Conservation (phyloP, 2,797 vertebrate genomes). For the Anguilla anguilla region DNA sequence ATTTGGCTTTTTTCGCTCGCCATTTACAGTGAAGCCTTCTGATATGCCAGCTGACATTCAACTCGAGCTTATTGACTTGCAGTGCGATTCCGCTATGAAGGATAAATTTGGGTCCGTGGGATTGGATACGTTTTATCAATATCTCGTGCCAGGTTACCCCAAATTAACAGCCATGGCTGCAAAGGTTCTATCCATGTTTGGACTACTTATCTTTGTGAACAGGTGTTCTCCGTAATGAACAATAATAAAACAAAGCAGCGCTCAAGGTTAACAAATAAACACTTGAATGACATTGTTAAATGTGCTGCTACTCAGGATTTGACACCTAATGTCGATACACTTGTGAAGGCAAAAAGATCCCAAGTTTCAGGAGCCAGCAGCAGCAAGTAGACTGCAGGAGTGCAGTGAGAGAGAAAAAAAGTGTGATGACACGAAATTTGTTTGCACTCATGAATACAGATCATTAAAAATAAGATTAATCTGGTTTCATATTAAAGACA, state of each 20-base stretch:
- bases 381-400: background rate
- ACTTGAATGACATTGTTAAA: background rate
- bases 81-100: too few relatives aligned
- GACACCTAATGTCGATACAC: constrained; percentile 20
- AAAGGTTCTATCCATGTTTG: constrained; percentile 27
- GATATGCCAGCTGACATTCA: too few relatives aligned
- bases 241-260: background rate
- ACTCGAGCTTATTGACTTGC: too few relatives aligned
- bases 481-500: background rate
- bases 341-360: constrained; percentile 23
- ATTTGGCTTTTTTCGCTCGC: too few relatives aligned
- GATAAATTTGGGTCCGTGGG: too few relatives aligned
- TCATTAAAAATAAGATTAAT: background rate
- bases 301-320: constrained; percentile 1
- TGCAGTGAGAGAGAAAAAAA: background rate
- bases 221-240: background rate
- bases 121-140: too few relatives aligned
- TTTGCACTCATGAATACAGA: background rate
- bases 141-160: too few relatives aligned
- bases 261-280: background rate
- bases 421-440: background rate
- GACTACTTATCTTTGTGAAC: background rate
- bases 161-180: constrained; percentile 20
- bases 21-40: too few relatives aligned
- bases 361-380: constrained; percentile 24